Conservation (phyloP, 2,113 vertebrate species). For the Embiotoca jacksoni region DNA sequence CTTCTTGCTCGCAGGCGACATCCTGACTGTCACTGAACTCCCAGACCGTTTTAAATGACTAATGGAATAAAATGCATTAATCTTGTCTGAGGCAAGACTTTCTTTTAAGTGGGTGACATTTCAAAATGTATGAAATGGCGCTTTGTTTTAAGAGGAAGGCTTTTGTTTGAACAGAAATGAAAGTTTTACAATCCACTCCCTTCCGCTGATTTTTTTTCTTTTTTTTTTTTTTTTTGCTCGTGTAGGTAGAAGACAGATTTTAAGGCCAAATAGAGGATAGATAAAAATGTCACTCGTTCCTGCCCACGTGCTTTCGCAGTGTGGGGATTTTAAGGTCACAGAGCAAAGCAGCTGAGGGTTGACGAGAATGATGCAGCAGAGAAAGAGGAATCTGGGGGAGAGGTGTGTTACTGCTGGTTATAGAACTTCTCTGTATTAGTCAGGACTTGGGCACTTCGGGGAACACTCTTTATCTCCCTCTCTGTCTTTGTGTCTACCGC, state of each 20-base stretch:
- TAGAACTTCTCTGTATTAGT: slow-evolving; percentile 71
- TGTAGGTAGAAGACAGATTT: slow-evolving; percentile 15
- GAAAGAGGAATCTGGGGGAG: slow-evolving; percentile 53
- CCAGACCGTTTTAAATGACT: neutral
- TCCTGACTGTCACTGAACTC: neutral
- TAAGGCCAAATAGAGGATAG: slow-evolving; percentile 11
- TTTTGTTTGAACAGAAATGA: neutral
- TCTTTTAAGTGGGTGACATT: slow-evolving; percentile 10
- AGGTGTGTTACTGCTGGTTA: slow-evolving; percentile 66
- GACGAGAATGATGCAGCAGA: slow-evolving; percentile 58
- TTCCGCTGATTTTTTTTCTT: neutral
- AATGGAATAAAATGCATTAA: neutral
- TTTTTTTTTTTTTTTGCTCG: neutral
- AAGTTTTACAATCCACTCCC: neutral
- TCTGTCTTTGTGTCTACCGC: slow-evolving; percentile 52
- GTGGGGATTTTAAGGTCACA: slow-evolving; percentile 53
- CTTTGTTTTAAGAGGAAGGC: slow-evolving; percentile 1
- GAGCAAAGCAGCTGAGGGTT: slow-evolving; percentile 37
- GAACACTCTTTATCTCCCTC: slow-evolving; percentile 52
- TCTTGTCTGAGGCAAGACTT: neutral
- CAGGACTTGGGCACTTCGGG: slow-evolving; percentile 56
- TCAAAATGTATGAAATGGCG: neutral
- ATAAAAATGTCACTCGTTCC: slow-evolving; percentile 37
- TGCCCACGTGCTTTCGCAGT: slow-evolving; percentile 32
- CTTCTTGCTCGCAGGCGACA: neutral